Evolutionary conservation across 2,113 vertebrate species (phyloP), one percentile per base, ranked within the genome.

Genomic region (Planiliza haematocheilus): DNA sequence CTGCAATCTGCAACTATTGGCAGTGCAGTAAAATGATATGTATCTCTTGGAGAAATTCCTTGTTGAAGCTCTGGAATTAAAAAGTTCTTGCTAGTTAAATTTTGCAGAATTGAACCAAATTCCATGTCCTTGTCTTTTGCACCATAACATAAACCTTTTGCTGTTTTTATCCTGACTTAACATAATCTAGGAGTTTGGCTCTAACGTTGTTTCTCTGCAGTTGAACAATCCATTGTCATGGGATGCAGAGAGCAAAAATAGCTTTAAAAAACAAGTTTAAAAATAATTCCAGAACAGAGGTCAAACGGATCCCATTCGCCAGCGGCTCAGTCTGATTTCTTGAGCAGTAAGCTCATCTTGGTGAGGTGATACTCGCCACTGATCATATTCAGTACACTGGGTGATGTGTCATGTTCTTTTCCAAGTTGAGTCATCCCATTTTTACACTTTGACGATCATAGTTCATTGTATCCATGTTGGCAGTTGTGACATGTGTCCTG

Each of bases 351-450:
- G 53, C 37, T 68, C 36, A 56, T 10, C 1, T 50, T 49, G 52
- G 74, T 17, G n/a, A 70, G 67, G 7, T 17, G 50, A 75, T 48
- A 7, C 58, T 64, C 34, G 39, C 50, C 61, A 53, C 39, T 30
- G 81, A 60, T 87, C 58, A 66, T 16, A 39, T 61, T 57, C 17
- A 67, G 65, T 80, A 75, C 74, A 21, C 18, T 3, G 1, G 74
- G 20, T 55, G 70, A 83, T 55, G 70, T 65, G 74, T 90, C 81
- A 30, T 7, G 79, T 75, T 74, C 66, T 42, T n/a, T 11, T 73
- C 52, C 11, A 12, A 46, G 62, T n/a, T 10, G 55, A 75, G 70
- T 82, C 79, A 79, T 38, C 45, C 30, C 0, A 3, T 53, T 42
- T 46, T 63, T 64, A 85, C 55, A 84, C 81, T 75, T 24, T 39